These are phyloP conservation scores for Lumbricus terrestris DNA, from an alignment of 2,888 invertebrate genomes.

Conservation along the genomic window DNA sequence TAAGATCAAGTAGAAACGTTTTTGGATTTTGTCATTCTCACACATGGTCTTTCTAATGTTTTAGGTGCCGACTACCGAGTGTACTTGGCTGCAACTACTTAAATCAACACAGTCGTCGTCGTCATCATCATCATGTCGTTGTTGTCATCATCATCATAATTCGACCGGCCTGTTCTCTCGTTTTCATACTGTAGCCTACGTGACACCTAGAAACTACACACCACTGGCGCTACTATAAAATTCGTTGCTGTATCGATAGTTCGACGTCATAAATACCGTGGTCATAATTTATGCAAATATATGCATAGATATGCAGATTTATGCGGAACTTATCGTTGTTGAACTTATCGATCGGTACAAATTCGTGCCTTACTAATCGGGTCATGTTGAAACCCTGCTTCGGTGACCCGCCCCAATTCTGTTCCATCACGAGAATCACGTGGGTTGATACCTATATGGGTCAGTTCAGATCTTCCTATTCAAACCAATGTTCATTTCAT, in stretches of 20 bases:
- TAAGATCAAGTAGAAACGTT: no score
- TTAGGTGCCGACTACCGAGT: background rate
- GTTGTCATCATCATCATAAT: background rate
- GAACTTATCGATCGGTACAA: background rate
- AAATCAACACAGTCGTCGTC: background rate
- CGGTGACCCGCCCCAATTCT: no score
- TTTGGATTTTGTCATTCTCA: no score
- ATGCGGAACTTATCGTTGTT: background rate
- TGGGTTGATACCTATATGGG: background rate
- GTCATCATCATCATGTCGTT: background rate
- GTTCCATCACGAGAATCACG: background rate
- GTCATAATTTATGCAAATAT: background rate
- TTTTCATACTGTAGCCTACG: background rate
- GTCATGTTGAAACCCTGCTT: background rate
- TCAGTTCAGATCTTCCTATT: background rate
- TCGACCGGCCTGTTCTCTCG: background rate
- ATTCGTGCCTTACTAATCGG: background rate
- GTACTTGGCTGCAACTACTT: conserved; percentile 3
- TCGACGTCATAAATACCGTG: background rate
- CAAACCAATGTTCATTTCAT: no score
- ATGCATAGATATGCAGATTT: background rate
- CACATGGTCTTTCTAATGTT: background rate
- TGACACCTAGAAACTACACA: background rate
- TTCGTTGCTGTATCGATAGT: background rate
- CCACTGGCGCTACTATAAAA: background rate